Evolutionary conservation across 2,888 invertebrate genomes (phyloP).

Genomic region (Brassicogethes aeneus): DNA sequence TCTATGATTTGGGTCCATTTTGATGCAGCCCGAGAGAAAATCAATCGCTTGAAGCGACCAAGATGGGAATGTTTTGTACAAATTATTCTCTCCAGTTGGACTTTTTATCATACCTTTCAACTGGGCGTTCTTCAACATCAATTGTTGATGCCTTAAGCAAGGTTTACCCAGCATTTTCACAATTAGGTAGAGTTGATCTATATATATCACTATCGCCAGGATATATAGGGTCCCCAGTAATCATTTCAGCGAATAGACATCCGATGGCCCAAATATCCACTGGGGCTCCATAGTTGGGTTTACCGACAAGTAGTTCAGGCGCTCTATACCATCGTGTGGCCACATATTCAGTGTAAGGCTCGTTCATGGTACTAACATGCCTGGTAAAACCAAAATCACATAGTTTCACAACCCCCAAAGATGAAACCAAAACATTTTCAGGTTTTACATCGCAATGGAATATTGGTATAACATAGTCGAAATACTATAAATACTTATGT

Average conservation of each 20-base stretch:
- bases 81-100: slow-evolving; percentile 19
- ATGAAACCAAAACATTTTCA: slow-evolving; percentile 78
- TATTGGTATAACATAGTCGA: slow-evolving; percentile 48
- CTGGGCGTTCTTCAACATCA: slow-evolving; percentile 41
- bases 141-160: slow-evolving; percentile 40
- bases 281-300: slow-evolving; percentile 60
- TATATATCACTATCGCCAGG: slow-evolving; percentile 85
- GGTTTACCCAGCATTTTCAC: slow-evolving; percentile 58
- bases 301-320: slow-evolving; percentile 77
- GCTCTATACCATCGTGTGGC: slow-evolving; percentile 76
- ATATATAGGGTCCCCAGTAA: slow-evolving; percentile 78
- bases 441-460: slow-evolving; percentile 87
- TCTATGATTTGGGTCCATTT: slow-evolving; percentile 57
- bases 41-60: slow-evolving; percentile 41
- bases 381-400: slow-evolving; percentile 88
- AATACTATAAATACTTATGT: slow-evolving; percentile 53
- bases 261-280: slow-evolving; percentile 87
- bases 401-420: slow-evolving; percentile 74
- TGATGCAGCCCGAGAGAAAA: slow-evolving; percentile 42
- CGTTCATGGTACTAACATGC: slow-evolving; percentile 59
- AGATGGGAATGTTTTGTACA: slow-evolving; percentile 38
- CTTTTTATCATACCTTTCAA: slow-evolving; percentile 38
- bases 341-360: slow-evolving; percentile 82
- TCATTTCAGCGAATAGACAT: slow-evolving; percentile 76
- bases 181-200: slow-evolving; percentile 78